Evolutionary conservation across 2,797 vertebrate genomes (phyloP).

Genomic region (Acrocephalus scirpaceus): DNA sequence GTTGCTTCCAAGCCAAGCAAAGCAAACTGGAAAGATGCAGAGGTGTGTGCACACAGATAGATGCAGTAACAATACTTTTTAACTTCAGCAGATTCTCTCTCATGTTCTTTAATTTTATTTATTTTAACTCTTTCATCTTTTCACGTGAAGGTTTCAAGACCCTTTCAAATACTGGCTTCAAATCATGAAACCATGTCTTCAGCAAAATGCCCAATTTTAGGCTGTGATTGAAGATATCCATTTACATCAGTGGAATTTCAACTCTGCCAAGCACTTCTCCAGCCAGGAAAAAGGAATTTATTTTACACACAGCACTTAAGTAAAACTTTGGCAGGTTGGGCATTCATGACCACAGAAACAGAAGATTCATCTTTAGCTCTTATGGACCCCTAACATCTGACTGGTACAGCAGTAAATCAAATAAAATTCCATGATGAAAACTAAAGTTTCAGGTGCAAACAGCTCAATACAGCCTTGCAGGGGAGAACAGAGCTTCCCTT

Average conservation of each 20-base stretch:
- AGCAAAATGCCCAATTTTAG: neutral
- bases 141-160: neutral
- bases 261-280: neutral
- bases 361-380: neutral
- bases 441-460: neutral
- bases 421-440: neutral
- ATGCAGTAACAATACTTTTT: neutral
- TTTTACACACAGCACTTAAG: neutral
- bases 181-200: neutral
- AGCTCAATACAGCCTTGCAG: neutral
- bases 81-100: neutral
- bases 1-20: neutral
- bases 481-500: neutral
- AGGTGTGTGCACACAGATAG: accelerated
- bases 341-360: neutral
- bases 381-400: neutral
- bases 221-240: neutral
- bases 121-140: neutral
- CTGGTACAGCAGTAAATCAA: neutral
- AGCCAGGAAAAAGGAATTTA: neutral
- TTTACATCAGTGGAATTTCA: neutral
- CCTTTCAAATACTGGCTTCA: neutral
- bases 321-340: neutral
- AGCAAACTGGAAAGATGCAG: neutral
- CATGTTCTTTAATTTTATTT: neutral